These are phyloP conservation scores for Montipora foliosa DNA, from an alignment of 64 coral and sea anemone genomes.

Conservation along the genomic window DNA sequence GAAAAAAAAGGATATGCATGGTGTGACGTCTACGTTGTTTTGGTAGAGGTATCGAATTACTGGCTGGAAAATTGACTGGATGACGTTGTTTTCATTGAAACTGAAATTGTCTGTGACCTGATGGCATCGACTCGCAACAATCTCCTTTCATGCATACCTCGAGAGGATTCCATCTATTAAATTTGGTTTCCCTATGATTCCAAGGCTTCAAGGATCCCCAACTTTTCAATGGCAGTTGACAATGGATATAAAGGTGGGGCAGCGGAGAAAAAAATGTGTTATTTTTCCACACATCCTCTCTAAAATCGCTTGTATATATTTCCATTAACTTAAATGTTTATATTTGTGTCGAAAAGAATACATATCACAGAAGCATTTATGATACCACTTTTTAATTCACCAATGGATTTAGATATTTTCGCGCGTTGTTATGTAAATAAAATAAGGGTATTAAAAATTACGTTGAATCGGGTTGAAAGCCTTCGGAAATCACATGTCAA, in stretches of 20 bases:
- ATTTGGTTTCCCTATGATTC: background rate
- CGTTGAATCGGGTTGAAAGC: background rate
- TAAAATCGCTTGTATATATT: background rate
- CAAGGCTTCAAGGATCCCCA: background rate
- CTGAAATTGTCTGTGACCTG: background rate
- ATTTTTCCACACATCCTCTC: background rate
- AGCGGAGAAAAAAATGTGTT: too few relatives aligned
- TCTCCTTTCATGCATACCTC: background rate
- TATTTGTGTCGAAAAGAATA: too few relatives aligned
- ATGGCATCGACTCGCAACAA: background rate
- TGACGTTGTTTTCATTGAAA: slow-evolving; percentile 5
- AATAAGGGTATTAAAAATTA: background rate
- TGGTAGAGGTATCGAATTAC: background rate
- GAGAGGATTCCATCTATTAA: slow-evolving; percentile 6
- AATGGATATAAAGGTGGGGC: background rate
- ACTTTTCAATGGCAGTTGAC: background rate
- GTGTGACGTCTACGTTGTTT: slow-evolving; percentile 3
- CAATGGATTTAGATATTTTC: background rate
- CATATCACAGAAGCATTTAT: background rate
- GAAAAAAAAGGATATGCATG: too few relatives aligned
- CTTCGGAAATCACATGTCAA: slow-evolving; percentile 45
- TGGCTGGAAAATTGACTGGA: background rate
- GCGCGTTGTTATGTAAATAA: background rate
- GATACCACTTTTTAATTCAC: background rate
- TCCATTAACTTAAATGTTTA: too few relatives aligned